A percentile compares a stretch with the other conserved stretches of the same genome.
Evolutionary conservation across 2,797 vertebrate genomes (phyloP).

Genomic region (Macropodus opercularis): DNA sequence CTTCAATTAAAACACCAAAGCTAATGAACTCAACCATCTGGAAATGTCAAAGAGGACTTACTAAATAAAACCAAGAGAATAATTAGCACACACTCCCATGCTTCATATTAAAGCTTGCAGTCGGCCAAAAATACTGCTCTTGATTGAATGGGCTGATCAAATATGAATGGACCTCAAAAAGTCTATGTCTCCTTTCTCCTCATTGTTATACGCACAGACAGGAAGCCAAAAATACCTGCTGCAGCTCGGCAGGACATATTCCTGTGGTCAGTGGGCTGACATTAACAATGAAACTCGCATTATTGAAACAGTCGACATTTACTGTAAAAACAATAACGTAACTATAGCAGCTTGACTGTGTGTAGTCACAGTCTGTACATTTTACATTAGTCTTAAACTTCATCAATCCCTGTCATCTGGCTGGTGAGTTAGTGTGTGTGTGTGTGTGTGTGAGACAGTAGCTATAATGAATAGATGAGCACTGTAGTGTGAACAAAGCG

Average conservation of each 20-base stretch:
- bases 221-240: conserved; percentile 49
- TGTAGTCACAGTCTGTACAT: too few species aligned
- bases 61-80: conserved; percentile 6
- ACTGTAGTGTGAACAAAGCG: conserved; percentile 41
- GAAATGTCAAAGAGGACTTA: conserved; percentile 39
- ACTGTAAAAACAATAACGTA: conserved; percentile 4
- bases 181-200: conserved; percentile 13
- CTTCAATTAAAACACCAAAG: conserved; percentile 47
- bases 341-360: neutral
- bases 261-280: conserved; percentile 28
- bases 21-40: conserved; percentile 36
- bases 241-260: conserved; percentile 30
- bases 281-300: conserved; percentile 44
- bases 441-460: conserved; percentile 20
- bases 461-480: conserved; percentile 38
- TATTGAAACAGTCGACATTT: too few species aligned
- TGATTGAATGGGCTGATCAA: conserved; percentile 28
- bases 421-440: conserved; percentile 19
- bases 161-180: conserved; percentile 25
- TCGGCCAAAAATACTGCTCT: neutral
- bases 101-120: neutral
- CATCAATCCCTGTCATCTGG: conserved; percentile 1
- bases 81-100: neutral
- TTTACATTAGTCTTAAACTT: conserved; percentile 14
- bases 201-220: neutral